phyloP scores from a whole-genome alignment of 1,140 invertebrate species.

The Pachypsylla venusta region DNA sequence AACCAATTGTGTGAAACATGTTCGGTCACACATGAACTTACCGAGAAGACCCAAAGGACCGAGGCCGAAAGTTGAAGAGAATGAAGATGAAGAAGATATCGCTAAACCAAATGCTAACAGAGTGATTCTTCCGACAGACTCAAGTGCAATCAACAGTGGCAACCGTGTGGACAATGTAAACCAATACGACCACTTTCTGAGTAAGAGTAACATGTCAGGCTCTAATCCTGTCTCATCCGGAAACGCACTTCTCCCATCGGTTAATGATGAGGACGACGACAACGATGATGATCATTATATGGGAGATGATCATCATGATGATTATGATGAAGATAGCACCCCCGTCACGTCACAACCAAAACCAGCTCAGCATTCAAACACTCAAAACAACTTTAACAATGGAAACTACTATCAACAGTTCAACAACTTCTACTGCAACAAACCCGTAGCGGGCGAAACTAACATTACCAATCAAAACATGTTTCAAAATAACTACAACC shows the following conservation, averaged over 20 bases:
- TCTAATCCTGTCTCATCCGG: neutral
- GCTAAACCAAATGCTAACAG: neutral
- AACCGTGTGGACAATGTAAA: neutral
- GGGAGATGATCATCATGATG: neutral
- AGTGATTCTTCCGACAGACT: neutral
- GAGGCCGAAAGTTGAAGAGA: neutral
- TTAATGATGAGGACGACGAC: neutral
- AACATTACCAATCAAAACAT: neutral
- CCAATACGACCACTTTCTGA: neutral
- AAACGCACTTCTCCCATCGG: too few species aligned
- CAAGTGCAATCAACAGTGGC: neutral
- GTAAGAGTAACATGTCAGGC: neutral
- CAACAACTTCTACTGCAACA: conserved; percentile 7
- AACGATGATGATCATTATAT: neutral
- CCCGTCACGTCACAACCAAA: neutral
- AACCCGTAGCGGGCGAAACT: neutral
- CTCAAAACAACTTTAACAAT: conserved; percentile 8
- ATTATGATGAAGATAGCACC: neutral
- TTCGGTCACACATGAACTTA: neutral
- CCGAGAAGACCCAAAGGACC: neutral
- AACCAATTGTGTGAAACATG: conserved; percentile 6
- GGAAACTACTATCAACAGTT: conserved; percentile 6
- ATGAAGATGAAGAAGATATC: neutral
- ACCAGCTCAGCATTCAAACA: too few species aligned
- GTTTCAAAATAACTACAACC: neutral